phyloP scores from a whole-genome alignment of 92 coral and sea anemone species.

The Metridium senile region DNA sequence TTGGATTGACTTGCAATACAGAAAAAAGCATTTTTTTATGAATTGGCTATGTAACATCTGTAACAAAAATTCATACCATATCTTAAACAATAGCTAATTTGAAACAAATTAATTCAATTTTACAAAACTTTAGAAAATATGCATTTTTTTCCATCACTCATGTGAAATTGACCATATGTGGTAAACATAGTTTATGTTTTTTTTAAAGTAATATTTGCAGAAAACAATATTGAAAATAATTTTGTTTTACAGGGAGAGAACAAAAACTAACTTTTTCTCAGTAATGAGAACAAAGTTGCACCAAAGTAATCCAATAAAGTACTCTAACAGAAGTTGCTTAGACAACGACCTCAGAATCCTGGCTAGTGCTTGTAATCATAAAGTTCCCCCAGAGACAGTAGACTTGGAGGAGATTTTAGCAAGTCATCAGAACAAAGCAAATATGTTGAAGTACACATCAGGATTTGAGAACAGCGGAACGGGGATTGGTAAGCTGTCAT shows the following conservation, averaged over 20 bases:
- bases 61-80: no score
- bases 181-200: constrained; percentile 12
- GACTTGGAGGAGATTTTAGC: constrained; percentile 48
- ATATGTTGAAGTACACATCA: neutral
- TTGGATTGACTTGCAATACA: no score
- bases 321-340: constrained; percentile 50
- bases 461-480: constrained; percentile 20
- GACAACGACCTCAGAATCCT: constrained; percentile 54
- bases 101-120: no score
- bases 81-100: no score
- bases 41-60: no score
- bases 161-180: no score
- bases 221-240: neutral
- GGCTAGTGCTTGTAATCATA: constrained; percentile 43
- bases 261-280: constrained; percentile 55
- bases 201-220: constrained; percentile 19
- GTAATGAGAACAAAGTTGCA: constrained; percentile 37
- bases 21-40: no score
- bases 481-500: constrained; percentile 5
- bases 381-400: constrained; percentile 44
- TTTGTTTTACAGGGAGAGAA: constrained; percentile 37
- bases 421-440: constrained; percentile 46
- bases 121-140: no score
- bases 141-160: no score
- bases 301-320: constrained; percentile 44